phyloP scores from a whole-genome alignment of 2,888 invertebrate species.

The Plutella xylostella region DNA sequence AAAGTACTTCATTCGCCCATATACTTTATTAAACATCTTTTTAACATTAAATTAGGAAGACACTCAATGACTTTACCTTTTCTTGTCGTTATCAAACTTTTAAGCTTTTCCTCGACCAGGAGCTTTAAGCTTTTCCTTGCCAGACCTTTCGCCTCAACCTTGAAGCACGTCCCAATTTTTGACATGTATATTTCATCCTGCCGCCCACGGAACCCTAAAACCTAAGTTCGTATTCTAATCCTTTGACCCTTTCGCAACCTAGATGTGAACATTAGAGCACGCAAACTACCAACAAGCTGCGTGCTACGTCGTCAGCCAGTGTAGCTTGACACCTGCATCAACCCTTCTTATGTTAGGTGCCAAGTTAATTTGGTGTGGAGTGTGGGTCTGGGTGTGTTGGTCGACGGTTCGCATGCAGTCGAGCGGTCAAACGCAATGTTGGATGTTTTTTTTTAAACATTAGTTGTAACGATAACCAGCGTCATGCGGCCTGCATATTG shows the following conservation, averaged over 20 bases:
- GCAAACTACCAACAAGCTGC: conserved; percentile 27
- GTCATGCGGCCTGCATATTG: conserved; percentile 7
- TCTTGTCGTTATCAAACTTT: no score
- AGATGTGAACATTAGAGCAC: conserved; percentile 50
- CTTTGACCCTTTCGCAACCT: conserved; percentile 57
- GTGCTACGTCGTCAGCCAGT: not conserved
- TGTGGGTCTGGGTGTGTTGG: not conserved
- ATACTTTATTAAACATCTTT: no score
- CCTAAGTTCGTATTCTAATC: conserved; percentile 20
- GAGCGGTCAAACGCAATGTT: conserved; percentile 6
- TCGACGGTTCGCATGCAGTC: not conserved
- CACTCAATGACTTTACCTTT: no score
- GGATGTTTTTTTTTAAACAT: conserved; percentile 3
- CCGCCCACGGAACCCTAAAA: not conserved
- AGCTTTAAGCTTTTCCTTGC: no score
- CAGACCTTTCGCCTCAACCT: no score
- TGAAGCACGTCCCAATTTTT: no score
- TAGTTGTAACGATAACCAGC: conserved; percentile 6
- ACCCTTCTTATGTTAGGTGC: no score
- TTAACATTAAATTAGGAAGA: no score
- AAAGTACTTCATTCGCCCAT: no score
- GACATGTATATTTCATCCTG: no score
- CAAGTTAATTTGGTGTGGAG: not conserved
- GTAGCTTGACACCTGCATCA: not conserved
- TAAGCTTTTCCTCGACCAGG: no score